A percentile compares a stretch with the other conserved stretches of the same genome.
These are phyloP conservation scores for Lepus oiostolus DNA, from an alignment of 2,797 vertebrate species.

Conservation along the genomic window DNA sequence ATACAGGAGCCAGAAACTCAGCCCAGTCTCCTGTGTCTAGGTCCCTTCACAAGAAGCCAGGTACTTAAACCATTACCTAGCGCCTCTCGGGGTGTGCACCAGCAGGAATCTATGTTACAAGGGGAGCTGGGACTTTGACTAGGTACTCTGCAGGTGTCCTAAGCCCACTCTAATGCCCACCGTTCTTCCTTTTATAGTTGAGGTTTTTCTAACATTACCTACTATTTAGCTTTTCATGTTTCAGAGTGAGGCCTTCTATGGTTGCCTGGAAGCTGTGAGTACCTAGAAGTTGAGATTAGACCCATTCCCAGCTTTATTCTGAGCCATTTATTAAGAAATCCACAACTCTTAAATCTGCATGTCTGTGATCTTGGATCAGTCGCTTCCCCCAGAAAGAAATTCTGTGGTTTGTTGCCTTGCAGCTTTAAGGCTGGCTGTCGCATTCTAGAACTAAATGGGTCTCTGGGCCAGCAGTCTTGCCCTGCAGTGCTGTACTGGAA, in stretches of 20 bases:
- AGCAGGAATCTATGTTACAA: no score
- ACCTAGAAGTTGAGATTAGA: background rate
- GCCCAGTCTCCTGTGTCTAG: no score
- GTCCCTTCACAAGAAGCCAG: no score
- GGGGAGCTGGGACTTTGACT: no score
- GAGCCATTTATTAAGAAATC: background rate
- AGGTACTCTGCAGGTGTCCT: no score
- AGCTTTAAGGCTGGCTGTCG: background rate
- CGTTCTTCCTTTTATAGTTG: background rate
- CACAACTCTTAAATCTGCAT: background rate
- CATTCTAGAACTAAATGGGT: background rate
- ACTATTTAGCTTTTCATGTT: background rate
- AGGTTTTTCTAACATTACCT: background rate
- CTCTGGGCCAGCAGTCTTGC: background rate
- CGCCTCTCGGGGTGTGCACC: no score
- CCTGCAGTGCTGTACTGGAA: accelerated
- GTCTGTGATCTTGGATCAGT: background rate
- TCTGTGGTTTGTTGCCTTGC: background rate
- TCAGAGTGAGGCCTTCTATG: background rate
- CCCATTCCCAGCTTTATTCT: background rate
- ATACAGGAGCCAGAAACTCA: no score
- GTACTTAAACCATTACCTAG: no score
- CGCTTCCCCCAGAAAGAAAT: background rate
- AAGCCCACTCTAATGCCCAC: no score
- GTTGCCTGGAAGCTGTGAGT: background rate